Conservation (phyloP, 2,797 vertebrate genomes). For the Perodicticus potto region DNA sequence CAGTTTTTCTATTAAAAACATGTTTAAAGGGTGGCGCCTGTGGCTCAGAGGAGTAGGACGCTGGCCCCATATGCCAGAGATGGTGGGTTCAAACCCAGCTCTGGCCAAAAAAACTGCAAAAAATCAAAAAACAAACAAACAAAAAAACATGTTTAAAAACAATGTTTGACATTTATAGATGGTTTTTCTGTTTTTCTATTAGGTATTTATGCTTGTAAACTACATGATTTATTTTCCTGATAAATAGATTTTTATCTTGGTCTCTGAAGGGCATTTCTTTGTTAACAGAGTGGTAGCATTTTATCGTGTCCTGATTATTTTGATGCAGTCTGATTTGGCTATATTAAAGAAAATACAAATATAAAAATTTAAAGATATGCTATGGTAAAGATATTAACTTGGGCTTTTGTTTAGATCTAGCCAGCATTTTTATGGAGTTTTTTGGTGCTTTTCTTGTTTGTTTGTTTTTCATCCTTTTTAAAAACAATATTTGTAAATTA, state of each 20-base stretch:
- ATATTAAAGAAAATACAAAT: not conserved
- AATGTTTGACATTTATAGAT: not conserved
- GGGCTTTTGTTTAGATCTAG: not conserved
- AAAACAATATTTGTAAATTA: constrained; percentile 6
- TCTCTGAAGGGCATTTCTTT: not conserved
- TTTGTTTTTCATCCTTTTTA: not conserved
- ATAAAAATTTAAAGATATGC: not conserved
- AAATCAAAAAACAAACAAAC: too few species aligned
- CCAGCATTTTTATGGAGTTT: not conserved
- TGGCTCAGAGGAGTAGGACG: too few species aligned
- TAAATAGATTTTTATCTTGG: constrained; percentile 46
- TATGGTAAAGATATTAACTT: not conserved
- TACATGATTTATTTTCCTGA: not conserved
- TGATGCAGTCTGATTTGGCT: not conserved
- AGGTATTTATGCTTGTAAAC: constrained; percentile 4
- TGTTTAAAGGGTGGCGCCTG: too few species aligned
- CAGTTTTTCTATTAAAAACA: not conserved
- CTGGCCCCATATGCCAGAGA: too few species aligned
- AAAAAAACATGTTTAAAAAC: not conserved
- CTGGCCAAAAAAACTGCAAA: too few species aligned
- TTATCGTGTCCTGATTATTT: not conserved
- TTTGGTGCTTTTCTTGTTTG: not conserved
- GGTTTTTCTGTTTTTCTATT: constrained; percentile 32
- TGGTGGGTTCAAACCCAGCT: too few species aligned
- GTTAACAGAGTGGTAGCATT: not conserved